Conservation (phyloP, 2,113 vertebrate genomes). For the Ariopsis seemanni region DNA sequence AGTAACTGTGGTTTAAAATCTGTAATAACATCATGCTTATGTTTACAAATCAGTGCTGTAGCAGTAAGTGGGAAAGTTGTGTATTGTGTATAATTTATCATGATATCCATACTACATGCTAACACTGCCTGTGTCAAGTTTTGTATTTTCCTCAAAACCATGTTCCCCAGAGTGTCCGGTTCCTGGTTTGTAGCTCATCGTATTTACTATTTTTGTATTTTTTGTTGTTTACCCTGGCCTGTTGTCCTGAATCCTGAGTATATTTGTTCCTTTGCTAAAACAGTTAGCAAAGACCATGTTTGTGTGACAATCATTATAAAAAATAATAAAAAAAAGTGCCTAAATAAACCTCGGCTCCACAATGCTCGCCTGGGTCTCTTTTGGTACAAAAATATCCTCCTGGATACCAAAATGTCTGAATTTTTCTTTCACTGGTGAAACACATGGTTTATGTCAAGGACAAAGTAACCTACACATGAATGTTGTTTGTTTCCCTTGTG, state of each 20-base stretch:
- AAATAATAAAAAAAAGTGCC: neutral
- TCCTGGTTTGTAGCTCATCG: neutral
- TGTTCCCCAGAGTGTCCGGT: neutral
- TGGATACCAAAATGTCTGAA: neutral
- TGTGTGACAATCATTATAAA: neutral
- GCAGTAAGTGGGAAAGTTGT: neutral
- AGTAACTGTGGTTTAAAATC: neutral
- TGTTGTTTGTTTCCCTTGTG: neutral
- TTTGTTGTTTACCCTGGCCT: neutral
- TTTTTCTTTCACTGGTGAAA: neutral
- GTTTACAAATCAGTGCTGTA: neutral
- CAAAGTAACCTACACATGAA: neutral
- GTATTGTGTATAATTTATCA: neutral
- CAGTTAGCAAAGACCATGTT: neutral
- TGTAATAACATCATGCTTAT: neutral
- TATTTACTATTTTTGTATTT: neutral
- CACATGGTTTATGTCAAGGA: neutral
- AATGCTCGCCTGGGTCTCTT: neutral
- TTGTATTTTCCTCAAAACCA: neutral
- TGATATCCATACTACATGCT: neutral
- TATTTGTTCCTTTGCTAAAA: neutral
- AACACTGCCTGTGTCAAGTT: neutral
- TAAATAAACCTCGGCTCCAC: neutral
- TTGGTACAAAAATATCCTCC: conserved; percentile 11
- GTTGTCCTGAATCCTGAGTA: neutral